phyloP scores from a whole-genome alignment of 1,140 invertebrate species.

The Neuroterus valhalla region DNA sequence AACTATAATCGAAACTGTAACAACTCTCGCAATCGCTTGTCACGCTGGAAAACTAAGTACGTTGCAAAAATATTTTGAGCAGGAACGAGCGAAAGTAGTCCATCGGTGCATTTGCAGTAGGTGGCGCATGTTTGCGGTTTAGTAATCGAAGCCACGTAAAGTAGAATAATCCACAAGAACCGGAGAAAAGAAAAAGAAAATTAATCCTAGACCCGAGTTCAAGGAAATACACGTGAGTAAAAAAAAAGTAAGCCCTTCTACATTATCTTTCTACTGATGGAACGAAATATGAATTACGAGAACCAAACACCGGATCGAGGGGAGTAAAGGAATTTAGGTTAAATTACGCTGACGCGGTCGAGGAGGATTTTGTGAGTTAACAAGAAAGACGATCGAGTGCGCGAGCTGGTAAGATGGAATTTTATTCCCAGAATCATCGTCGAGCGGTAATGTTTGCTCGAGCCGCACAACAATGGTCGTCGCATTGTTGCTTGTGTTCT shows the following conservation, averaged over 20 bases:
- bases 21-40: neutral
- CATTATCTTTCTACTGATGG: constrained; percentile 14
- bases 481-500: constrained; percentile 51
- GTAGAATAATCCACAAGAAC: constrained; percentile 39
- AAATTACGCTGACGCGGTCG: constrained; percentile 52
- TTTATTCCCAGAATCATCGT: constrained; percentile 1
- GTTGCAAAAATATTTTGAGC: constrained; percentile 21
- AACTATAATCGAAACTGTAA: neutral
- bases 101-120: constrained; percentile 14
- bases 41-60: constrained; percentile 1
- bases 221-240: neutral
- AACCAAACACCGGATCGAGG: constrained; percentile 16
- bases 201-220: constrained; percentile 4
- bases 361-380: neutral
- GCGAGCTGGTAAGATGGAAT: neutral
- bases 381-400: neutral
- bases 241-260: neutral
- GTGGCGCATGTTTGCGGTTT: neutral
- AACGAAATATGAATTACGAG: no score
- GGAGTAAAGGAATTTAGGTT: constrained; percentile 43
- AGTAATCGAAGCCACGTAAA: constrained; percentile 2
- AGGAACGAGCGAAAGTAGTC: constrained; percentile 19
- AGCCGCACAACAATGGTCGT: constrained; percentile 44
- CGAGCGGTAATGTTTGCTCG: constrained; percentile 37
- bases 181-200: constrained; percentile 27